A percentile compares a stretch with the other conserved stretches of the same genome.
Evolutionary conservation across 37 sponge, comb jelly and placozoan species (phyloP).

Genomic region (Haliclona indistincta): DNA sequence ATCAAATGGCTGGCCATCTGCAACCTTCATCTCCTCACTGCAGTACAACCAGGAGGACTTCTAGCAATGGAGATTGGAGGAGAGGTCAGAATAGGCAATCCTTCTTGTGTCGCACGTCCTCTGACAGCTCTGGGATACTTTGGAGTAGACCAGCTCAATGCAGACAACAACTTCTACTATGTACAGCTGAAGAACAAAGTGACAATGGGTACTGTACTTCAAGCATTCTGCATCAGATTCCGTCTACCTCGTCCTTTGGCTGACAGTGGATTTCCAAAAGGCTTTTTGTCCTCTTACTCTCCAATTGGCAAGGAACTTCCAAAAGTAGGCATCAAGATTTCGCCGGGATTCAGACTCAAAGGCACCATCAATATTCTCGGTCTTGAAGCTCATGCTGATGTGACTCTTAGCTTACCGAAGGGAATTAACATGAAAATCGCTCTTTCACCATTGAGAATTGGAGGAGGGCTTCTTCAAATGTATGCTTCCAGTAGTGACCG

Average conservation of each 20-base stretch:
- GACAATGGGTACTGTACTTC: constrained; percentile 18
- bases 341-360: constrained; percentile 12
- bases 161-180: constrained; percentile 35
- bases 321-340: constrained; percentile 17
- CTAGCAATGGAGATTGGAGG: constrained; percentile 34
- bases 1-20: constrained; percentile 15
- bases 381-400: constrained; percentile 1
- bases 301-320: too few species aligned
- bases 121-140: constrained; percentile 12
- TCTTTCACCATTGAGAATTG: constrained; percentile 12
- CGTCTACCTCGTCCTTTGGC: too few species aligned
- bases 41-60: constrained; percentile 31
- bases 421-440: constrained; percentile 1
- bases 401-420: constrained; percentile 8
- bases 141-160: constrained; percentile 2
- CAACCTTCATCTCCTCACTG: neutral
- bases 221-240: too few species aligned
- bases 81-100: constrained; percentile 5
- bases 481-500: too few species aligned
- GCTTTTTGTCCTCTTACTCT: too few species aligned
- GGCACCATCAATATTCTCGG: constrained; percentile 42
- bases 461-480: too few species aligned
- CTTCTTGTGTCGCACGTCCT: neutral
- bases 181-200: neutral
- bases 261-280: too few species aligned